Percentiles rank a stretch among this genome's conserved stretches.
phyloP scores from a whole-genome alignment of 2,113 vertebrate genomes.

The Dendropsophus ebraccatus region DNA sequence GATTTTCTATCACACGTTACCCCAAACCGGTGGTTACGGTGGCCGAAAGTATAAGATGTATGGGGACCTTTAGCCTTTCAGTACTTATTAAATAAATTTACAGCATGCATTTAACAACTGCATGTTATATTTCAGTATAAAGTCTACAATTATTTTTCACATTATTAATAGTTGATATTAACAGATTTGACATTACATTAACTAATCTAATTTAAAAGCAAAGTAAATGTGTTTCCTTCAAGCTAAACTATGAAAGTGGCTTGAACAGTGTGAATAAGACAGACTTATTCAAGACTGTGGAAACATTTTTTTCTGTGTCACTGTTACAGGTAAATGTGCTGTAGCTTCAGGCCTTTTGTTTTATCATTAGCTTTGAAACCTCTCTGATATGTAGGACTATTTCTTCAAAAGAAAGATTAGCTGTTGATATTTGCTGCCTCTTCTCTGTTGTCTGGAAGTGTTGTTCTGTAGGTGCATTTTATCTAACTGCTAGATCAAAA shows the following conservation, averaged over 20 bases:
- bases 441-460: constrained; percentile 62
- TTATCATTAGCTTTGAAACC: constrained; percentile 66
- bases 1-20: no score
- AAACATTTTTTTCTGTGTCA: constrained; percentile 64
- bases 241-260: constrained; percentile 40
- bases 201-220: not conserved
- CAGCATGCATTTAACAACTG: no score
- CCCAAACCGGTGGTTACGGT: no score
- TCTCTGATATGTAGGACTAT: constrained; percentile 63
- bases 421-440: constrained; percentile 68
- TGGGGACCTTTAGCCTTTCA: no score
- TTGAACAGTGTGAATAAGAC: constrained; percentile 61
- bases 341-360: constrained; percentile 65
- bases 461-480: constrained; percentile 62
- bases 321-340: constrained; percentile 63
- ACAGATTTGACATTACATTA: not conserved
- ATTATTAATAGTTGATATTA: not conserved
- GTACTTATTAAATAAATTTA: no score
- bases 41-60: no score
- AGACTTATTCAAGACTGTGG: constrained; percentile 54
- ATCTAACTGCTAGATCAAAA: constrained; percentile 68
- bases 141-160: no score
- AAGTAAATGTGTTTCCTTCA: not conserved
- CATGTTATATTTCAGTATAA: no score
- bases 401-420: constrained; percentile 71